Base-by-base conservation (phyloP, 2,113 vertebrate genomes). In the Nycticorax nycticorax region DNA sequence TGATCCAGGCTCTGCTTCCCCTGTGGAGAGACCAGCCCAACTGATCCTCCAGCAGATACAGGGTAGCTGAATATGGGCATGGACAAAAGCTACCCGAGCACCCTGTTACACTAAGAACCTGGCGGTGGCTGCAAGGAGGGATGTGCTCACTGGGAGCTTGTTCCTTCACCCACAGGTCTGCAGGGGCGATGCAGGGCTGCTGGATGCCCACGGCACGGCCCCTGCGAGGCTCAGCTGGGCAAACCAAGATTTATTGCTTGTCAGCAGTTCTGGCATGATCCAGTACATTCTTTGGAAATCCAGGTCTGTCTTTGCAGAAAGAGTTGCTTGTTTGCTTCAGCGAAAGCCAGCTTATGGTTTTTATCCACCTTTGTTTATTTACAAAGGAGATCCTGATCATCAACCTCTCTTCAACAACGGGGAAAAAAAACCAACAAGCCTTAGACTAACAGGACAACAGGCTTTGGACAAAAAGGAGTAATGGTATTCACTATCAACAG, bases 81-180 rank as follows among this genome's bases (percentile, higher is more conserved):
- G 13, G 50, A 7, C 37, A 23, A 39, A 47, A 77, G 43, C 63
- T 22, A 33, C 37, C 33, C 4, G 7, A 30, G 50, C 3, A 1
- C 4, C 7, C 6, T n/a, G 5, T 35, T 33, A 27, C n/a, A 13
- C 33, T 7, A 33, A 33, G 20, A 33, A 33, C 15, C 3, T 63
- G 27, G 20, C 14, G 13, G 32, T 45, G 41, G 19, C 32, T 39
- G 33, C 22, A 43, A n/a, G 4, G 12, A 19, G 15, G 13, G 22
- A 15, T 43, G 53, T n/a, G 35, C 8, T 33, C 1, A 0, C 19
- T n/a, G 20, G 35, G 69, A 68, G 20, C 16, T 43, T 1, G 0
- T 27, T 89, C 30, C 32, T 59, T 27, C 24, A 20, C 43, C 35
- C 45, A 11, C 20, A 53, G 43, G 48, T 32, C 32, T 52, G 41